phyloP scores from a whole-genome alignment of 2,797 vertebrate genomes.

The Cygnus olor region DNA sequence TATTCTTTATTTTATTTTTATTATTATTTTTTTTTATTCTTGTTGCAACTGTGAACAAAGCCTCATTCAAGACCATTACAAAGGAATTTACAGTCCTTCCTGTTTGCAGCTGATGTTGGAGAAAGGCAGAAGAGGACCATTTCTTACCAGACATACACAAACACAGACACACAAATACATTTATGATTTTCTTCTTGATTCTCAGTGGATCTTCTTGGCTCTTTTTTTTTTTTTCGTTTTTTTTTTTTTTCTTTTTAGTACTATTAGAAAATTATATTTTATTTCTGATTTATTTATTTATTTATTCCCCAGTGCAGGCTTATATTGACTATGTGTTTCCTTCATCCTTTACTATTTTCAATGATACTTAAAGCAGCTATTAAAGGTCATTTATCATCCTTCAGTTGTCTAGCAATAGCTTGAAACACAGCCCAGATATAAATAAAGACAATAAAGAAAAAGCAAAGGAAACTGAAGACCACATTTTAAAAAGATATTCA shows the following conservation, averaged over 20 bases:
- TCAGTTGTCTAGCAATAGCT: not conserved
- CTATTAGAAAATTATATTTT: not conserved
- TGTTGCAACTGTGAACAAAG: not conserved
- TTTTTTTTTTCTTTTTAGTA: not conserved
- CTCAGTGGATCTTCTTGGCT: not conserved
- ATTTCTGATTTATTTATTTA: not conserved
- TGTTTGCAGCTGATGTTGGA: not conserved
- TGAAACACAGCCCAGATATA: not conserved
- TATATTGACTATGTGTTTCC: not conserved
- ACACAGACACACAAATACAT: fast-evolving
- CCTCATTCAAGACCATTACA: not conserved
- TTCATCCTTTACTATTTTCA: not conserved
- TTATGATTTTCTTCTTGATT: not conserved
- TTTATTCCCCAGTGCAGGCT: fast-evolving
- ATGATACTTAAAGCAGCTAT: not conserved
- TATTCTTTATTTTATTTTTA: too few relatives aligned
- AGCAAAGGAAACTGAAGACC: not conserved
- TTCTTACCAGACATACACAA: not conserved
- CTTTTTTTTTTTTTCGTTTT: too few relatives aligned
- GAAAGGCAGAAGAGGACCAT: not conserved
- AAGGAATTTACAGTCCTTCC: not conserved
- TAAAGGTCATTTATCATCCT: not conserved
- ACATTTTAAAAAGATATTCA: not conserved
- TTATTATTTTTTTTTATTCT: not conserved
- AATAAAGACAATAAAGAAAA: not conserved